Conservation (phyloP, 2,797 vertebrate species). For the Lepus oiostolus region DNA sequence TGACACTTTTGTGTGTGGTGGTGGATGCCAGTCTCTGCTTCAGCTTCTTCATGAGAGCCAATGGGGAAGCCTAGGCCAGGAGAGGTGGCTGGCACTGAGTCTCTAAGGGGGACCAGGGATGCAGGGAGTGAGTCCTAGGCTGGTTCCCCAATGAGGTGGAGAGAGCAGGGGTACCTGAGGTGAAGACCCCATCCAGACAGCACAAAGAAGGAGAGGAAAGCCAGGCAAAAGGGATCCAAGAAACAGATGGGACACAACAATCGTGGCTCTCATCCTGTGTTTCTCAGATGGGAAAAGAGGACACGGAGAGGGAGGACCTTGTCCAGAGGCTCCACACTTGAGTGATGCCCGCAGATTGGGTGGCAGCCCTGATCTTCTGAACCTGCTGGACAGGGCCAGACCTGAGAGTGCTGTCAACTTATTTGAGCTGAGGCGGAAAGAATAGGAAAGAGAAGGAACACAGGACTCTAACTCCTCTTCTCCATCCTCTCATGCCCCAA, state of each 20-base stretch:
- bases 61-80: background rate
- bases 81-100: background rate
- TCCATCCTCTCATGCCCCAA: background rate
- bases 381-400: background rate
- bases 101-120: background rate
- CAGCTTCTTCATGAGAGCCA: background rate
- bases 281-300: background rate
- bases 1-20: background rate
- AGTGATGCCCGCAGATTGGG: background rate
- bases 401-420: background rate
- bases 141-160: background rate
- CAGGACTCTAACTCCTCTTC: too few relatives aligned
- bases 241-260: background rate
- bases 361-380: background rate
- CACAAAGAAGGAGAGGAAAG: background rate
- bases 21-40: background rate
- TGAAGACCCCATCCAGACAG: background rate
- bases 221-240: background rate
- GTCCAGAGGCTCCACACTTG: background rate
- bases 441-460: background rate
- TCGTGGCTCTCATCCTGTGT: background rate
- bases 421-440: background rate
- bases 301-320: background rate
- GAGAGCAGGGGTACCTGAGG: background rate
- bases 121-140: background rate